Evolutionary conservation across 1,140 invertebrate genomes (phyloP).

Genomic region (Drosophila persimilis): DNA sequence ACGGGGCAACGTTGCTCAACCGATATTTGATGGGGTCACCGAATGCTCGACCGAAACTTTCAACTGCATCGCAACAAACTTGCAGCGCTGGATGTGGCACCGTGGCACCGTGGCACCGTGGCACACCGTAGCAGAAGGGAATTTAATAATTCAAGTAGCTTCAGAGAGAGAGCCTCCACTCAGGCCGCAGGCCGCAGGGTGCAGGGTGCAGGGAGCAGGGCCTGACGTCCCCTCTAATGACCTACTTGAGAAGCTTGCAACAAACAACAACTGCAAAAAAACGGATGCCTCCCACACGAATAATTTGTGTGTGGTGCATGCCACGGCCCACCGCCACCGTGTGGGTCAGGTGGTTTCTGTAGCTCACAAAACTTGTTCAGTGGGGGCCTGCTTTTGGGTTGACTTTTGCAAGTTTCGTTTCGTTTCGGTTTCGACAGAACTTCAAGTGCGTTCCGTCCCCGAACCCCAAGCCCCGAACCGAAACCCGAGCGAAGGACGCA

Average conservation of each 20-base stretch:
- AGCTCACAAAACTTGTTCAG: constrained; percentile 26
- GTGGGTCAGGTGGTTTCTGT: constrained; percentile 34
- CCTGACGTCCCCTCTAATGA: constrained; percentile 68
- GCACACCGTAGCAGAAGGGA: constrained; percentile 16
- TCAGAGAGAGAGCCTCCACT: background rate
- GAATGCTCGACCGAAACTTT: constrained; percentile 23
- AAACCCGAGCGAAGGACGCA: background rate
- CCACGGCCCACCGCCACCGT: constrained; percentile 1
- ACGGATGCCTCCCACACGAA: constrained; percentile 11
- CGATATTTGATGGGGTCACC: constrained; percentile 7
- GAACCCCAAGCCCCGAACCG: too few species aligned
- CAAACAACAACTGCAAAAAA: constrained; percentile 40
- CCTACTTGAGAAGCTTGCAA: constrained; percentile 54
- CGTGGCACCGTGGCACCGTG: background rate
- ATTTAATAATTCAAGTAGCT: constrained; percentile 79
- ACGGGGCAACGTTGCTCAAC: background rate
- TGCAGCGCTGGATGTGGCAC: constrained; percentile 31
- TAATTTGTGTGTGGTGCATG: too few species aligned
- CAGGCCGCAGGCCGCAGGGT: constrained; percentile 10
- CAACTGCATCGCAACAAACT: constrained; percentile 41
- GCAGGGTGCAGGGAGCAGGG: background rate
- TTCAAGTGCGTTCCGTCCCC: constrained; percentile 49
- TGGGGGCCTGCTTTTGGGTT: constrained; percentile 5
- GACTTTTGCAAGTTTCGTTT: constrained; percentile 1
- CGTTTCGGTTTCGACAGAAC: constrained; percentile 53